Base-by-base conservation (phyloP, 2,888 invertebrate genomes). In the Chymomyza caudatula region DNA sequence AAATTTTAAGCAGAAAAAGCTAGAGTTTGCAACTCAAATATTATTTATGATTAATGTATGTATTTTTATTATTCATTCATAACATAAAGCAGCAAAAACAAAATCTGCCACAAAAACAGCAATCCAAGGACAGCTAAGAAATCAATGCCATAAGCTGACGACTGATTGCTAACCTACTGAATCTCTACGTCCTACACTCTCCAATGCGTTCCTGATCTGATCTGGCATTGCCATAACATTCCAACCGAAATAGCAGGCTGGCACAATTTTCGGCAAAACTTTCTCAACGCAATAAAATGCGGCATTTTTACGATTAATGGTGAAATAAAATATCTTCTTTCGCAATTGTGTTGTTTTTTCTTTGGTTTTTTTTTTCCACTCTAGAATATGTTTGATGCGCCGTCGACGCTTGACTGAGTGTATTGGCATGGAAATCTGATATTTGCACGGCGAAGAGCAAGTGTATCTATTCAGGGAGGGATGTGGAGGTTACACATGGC, bases 231-330 rank as follows among this genome's bases (percentile, higher is more conserved):
- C 29, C 2, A 11, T 11, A 1, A 37, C 29, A 37, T 11, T 11
- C 29, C 11, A n/a, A n/a, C 11, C 29, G 6, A 56, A 42, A 42
- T 11, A 13, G 42, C 6, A 4, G 49, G 19, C 49, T 49, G 19
- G 49, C 25, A 56, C 22, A 43, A 58, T 44, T 29, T 17, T 15
- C 23, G 23, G 8, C 58, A 47, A 69, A 73, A 73, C 78, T 73
- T 74, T 79, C 76, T 71, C 64, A 67, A 74, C 70, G 78, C 83
- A 79, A 81, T 80, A 81, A 81, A 81, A 74, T 69, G 72, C 66
- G 65, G 74, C 65, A 78, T 83, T 77, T 74, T 76, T 73, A 71
- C 80, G 84, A 83, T 82, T 78, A 82, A 82, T 83, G 84, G 71
- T 63, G 65, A 74, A 80, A 74, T 78, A 78, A 75, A 80, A 75